Conservation (phyloP, 2,888 invertebrate genomes). For the Meganola albula region DNA sequence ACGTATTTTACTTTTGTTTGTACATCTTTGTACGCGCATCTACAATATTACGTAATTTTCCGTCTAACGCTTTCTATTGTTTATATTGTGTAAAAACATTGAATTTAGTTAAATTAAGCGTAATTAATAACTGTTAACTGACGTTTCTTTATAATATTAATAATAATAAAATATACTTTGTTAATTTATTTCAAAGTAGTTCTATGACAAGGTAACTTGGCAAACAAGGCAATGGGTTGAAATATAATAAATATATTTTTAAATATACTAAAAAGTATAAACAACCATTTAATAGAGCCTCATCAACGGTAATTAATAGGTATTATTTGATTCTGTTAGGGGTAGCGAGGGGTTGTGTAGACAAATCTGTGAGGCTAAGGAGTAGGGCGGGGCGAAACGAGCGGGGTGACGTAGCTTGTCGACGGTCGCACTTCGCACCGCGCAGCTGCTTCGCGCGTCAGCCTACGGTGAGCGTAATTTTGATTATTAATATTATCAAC, state of each 20-base stretch:
- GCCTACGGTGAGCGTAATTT: slow-evolving; percentile 31
- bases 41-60: slow-evolving; percentile 22
- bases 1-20: slow-evolving; percentile 41
- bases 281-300: too few species aligned
- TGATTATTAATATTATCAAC: slow-evolving; percentile 21
- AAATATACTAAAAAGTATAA: too few species aligned
- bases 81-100: too few species aligned
- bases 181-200: too few species aligned
- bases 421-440: slow-evolving; percentile 50
- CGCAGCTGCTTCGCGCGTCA: slow-evolving; percentile 54
- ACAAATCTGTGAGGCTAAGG: slow-evolving; percentile 50
- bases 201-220: too few species aligned
- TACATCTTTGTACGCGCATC: slow-evolving; percentile 27
- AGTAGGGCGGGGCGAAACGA: slow-evolving; percentile 39
- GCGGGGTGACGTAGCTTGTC: slow-evolving; percentile 47
- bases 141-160: too few species aligned
- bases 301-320: slow-evolving; percentile 27
- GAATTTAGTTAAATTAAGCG: too few species aligned
- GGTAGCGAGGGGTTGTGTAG: slow-evolving; percentile 48
- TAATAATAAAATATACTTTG: too few species aligned
- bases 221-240: too few species aligned
- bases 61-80: slow-evolving; percentile 7
- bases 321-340: slow-evolving; percentile 41
- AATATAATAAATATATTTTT: too few species aligned
- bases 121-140: too few species aligned